Conservation (phyloP, 2,797 vertebrate genomes). For the Lophius americanus region DNA sequence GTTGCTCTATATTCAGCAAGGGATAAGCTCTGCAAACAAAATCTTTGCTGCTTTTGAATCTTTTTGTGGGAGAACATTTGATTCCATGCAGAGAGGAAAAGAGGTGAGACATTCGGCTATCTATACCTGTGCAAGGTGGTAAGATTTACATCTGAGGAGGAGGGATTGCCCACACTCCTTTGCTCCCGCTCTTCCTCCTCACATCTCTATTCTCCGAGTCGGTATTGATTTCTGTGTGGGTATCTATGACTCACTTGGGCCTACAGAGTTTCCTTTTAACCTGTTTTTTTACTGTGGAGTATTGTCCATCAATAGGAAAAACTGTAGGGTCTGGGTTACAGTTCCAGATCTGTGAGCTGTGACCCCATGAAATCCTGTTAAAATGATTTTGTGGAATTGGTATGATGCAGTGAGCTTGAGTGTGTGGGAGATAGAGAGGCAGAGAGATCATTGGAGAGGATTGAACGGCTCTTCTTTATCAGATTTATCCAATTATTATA, state of each 20-base stretch:
- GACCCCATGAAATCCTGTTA: conserved; percentile 3
- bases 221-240: conserved; percentile 70
- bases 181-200: conserved; percentile 32
- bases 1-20: conserved; percentile 1
- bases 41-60: conserved; percentile 24
- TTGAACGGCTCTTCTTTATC: too few species aligned
- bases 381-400: neutral
- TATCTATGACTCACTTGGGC: conserved; percentile 41
- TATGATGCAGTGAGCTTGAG: conserved; percentile 5
- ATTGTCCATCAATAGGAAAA: conserved; percentile 12
- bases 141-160: conserved; percentile 31
- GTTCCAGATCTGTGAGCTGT: conserved; percentile 14
- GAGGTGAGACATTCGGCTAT: conserved; percentile 4
- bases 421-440: neutral
- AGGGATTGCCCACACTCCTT: conserved; percentile 41
- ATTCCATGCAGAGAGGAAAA: conserved; percentile 4
- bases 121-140: conserved; percentile 31
- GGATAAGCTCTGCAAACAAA: conserved; percentile 23
- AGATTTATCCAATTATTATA: too few species aligned
- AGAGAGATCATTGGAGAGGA: neutral
- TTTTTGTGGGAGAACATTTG: conserved; percentile 16
- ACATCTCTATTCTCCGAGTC: conserved; percentile 39
- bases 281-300: conserved; percentile 14
- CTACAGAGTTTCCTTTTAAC: conserved; percentile 35
- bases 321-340: conserved; percentile 15